Evolutionary conservation across 2,797 vertebrate species (phyloP), one percentile per base, ranked within the genome.

Genomic region (Manis javanica): DNA sequence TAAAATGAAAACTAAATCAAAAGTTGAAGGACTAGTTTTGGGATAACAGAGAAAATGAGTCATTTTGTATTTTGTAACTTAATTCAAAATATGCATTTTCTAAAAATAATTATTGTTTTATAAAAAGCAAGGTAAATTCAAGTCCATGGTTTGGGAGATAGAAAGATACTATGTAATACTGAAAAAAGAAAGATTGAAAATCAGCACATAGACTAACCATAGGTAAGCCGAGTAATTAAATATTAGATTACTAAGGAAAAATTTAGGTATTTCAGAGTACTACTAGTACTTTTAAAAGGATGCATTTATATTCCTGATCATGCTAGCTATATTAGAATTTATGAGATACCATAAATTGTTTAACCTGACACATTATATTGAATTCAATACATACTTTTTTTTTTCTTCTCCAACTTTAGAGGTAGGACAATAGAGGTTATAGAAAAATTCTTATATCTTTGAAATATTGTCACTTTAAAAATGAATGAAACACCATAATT

Each of bases 381-480:
- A 89, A 78, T 96, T 90, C 19, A 59, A 14, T 46, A 51, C 10
- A 69, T 57, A 34, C 8, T 9, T 71, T 21, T 77, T 37, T 86
- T 55, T 72, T 49, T n/a, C 13, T 92, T 81, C 42, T 88, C 26
- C 8, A 51, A 61, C 23, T 95, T 12, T 63, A 74, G 29, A 95
- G 68, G 31, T 69, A 94, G 15, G 9, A 13, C 59, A 83, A n/a
- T 75, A 74, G 13, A 95, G 49, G 5, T 2, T 55, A 1, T 49
- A 55, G 37, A 87, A 79, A 88, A 83, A 79, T 79, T 85, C 64
- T 95, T 91, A 9, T 9, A 61, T 96, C 68, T 84, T 81, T 95
- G 49, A 87, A 96, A 89, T 16, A 42, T 23, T 94, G 13, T 81
- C 37, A 93, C 16, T 81, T 81, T 89, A 96, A 84, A 95, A 90